Conservation (phyloP, 2,888 invertebrate genomes). For the Zaprionus obscuricornis region DNA sequence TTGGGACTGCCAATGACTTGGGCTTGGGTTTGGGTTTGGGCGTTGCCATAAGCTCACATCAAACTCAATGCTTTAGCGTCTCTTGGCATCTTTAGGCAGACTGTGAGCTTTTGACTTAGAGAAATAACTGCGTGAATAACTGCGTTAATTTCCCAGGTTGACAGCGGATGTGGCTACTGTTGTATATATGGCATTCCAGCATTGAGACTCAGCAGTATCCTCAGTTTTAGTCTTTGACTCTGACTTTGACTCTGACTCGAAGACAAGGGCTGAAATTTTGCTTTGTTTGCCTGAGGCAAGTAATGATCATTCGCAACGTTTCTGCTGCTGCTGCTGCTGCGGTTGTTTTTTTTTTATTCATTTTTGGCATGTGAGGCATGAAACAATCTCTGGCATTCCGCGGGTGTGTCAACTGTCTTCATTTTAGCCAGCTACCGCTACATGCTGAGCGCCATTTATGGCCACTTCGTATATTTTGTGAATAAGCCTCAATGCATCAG, state of each 20-base stretch:
- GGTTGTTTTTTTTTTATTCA: slow-evolving; percentile 2
- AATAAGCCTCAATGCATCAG: slow-evolving; percentile 24
- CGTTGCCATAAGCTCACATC: slow-evolving; percentile 37
- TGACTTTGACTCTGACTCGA: neutral
- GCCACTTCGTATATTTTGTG: slow-evolving; percentile 26
- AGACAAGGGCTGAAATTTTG: neutral
- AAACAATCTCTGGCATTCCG: slow-evolving; percentile 52
- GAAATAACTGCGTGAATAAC: slow-evolving; percentile 68
- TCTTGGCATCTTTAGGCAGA: neutral
- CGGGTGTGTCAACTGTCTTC: slow-evolving; percentile 59
- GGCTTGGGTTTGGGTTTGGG: too few species aligned
- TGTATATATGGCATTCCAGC: slow-evolving; percentile 52
- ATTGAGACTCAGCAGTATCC: too few species aligned
- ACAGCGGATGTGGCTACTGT: slow-evolving; percentile 78
- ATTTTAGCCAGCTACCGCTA: slow-evolving; percentile 39
- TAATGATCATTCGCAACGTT: slow-evolving; percentile 36
- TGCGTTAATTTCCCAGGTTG: slow-evolving; percentile 75
- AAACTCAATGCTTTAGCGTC: slow-evolving; percentile 18
- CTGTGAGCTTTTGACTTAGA: neutral
- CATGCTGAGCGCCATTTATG: slow-evolving; percentile 56
- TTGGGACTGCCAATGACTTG: too few species aligned
- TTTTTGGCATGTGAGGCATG: slow-evolving; percentile 41
- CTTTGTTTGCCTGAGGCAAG: too few species aligned
- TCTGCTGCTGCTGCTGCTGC: too few species aligned
- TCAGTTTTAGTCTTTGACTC: neutral